These are phyloP conservation scores for Drosophila neutralis DNA, from an alignment of 2,888 invertebrate genomes.

Conservation along the genomic window DNA sequence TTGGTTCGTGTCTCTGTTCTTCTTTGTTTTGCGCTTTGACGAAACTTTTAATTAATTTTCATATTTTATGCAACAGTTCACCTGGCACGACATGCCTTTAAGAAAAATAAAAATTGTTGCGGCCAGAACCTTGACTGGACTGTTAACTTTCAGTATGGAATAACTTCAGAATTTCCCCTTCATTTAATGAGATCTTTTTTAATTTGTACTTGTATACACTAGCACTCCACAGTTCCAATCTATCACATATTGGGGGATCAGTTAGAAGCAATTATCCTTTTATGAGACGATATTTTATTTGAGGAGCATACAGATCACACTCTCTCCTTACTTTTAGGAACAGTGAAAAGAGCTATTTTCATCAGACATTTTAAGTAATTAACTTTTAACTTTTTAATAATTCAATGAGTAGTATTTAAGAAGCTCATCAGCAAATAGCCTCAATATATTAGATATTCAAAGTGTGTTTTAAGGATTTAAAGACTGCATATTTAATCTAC, in stretches of 20 bases:
- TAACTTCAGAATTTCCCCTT: constrained; percentile 7
- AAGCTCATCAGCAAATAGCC: not conserved
- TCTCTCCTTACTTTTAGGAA: not conserved
- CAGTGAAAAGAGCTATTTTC: not conserved
- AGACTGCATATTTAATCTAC: constrained; percentile 10
- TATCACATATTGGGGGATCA: not conserved
- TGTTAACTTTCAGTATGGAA: not conserved
- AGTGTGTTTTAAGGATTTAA: not conserved
- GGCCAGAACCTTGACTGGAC: not conserved
- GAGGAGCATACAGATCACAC: not conserved
- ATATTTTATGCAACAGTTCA: constrained; percentile 59
- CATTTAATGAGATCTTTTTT: not conserved
- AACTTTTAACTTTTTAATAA: too few species aligned
- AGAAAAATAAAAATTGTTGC: constrained; percentile 21
- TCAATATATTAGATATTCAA: not conserved
- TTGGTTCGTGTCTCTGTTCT: constrained; percentile 27
- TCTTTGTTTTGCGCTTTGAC: constrained; percentile 53
- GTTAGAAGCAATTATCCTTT: not conserved
- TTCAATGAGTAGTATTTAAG: not conserved
- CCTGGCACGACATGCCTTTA: constrained; percentile 9
- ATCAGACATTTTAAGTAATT: not conserved
- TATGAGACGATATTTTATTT: not conserved
- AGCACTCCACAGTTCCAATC: not conserved
- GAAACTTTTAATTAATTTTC: constrained; percentile 79
- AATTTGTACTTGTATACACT: not conserved